Conservation (phyloP, 2,797 vertebrate species). For the Threskiornis aethiopicus region DNA sequence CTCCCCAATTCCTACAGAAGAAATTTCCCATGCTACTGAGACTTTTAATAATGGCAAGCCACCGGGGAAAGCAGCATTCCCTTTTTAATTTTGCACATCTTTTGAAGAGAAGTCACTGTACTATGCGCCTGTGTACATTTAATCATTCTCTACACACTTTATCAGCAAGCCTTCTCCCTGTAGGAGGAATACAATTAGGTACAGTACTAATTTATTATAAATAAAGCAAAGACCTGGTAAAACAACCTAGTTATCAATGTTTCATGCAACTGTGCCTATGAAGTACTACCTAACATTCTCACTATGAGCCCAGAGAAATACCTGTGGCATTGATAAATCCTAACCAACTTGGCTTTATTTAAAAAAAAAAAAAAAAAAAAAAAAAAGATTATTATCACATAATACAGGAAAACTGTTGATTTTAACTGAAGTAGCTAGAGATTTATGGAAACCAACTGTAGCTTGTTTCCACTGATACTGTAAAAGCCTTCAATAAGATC, state of each 20-base stretch:
- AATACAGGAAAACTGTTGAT: conserved; percentile 34
- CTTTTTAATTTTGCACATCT: conserved; percentile 74
- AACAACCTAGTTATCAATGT: conserved; percentile 67
- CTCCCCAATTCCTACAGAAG: conserved; percentile 65
- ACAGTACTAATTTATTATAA: conserved; percentile 72
- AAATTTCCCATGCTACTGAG: conserved; percentile 73
- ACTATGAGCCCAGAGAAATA: conserved; percentile 50
- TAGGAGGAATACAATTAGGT: conserved; percentile 71
- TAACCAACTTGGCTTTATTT: conserved; percentile 15
- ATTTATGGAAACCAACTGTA: conserved; percentile 33
- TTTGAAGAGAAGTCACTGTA: conserved; percentile 68
- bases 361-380: not conserved
- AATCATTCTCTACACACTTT: conserved; percentile 67
- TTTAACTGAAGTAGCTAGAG: conserved; percentile 51
- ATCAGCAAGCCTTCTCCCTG: conserved; percentile 66
- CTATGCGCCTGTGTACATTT: conserved; percentile 58
- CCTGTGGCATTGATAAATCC: conserved; percentile 38
- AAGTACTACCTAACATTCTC: conserved; percentile 55
- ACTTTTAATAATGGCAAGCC: conserved; percentile 76
- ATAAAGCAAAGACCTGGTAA: conserved; percentile 66
- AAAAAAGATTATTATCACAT: not conserved
- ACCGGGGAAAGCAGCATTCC: conserved; percentile 63
- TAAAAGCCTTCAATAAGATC: conserved; percentile 29
- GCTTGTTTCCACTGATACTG: conserved; percentile 10
- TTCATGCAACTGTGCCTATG: conserved; percentile 47